Percentiles rank a stretch among this genome's conserved stretches.
Conservation (phyloP, 2,113 vertebrate species). For the Boulengeromyrus knoepffleri region DNA sequence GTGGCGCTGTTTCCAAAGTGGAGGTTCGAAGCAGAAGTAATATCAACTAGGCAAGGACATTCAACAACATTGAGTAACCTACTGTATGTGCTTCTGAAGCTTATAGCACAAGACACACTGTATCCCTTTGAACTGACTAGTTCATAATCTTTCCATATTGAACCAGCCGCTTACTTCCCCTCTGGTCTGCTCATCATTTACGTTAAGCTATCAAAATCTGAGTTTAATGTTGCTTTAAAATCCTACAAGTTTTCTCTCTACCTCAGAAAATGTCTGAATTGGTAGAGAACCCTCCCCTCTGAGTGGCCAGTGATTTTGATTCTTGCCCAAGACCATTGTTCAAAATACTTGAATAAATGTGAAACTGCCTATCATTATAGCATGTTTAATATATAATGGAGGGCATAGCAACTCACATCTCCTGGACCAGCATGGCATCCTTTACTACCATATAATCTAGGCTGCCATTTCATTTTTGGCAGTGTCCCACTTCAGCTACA, state of each 20-base stretch:
- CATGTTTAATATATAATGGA: not conserved
- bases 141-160: not conserved
- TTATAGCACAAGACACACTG: not conserved
- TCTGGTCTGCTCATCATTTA: not conserved
- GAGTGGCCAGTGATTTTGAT: not conserved
- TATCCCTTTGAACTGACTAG: not conserved
- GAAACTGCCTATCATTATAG: not conserved
- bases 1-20: not conserved
- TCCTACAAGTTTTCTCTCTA: not conserved
- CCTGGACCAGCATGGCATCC: not conserved
- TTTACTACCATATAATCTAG: not conserved
- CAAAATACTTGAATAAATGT: not conserved
- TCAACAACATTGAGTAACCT: not conserved
- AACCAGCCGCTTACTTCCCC: not conserved
- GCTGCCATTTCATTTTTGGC: not conserved
- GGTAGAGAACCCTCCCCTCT: not conserved
- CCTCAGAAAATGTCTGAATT: not conserved
- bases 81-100: not conserved
- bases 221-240: not conserved
- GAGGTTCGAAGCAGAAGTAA: not conserved
- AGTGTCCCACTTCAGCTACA: not conserved
- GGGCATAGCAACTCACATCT: not conserved
- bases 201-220: not conserved
- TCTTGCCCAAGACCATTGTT: not conserved
- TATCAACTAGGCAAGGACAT: not conserved